Conservation (phyloP, 2,113 vertebrate species). For the Pelmatolapia mariae region DNA sequence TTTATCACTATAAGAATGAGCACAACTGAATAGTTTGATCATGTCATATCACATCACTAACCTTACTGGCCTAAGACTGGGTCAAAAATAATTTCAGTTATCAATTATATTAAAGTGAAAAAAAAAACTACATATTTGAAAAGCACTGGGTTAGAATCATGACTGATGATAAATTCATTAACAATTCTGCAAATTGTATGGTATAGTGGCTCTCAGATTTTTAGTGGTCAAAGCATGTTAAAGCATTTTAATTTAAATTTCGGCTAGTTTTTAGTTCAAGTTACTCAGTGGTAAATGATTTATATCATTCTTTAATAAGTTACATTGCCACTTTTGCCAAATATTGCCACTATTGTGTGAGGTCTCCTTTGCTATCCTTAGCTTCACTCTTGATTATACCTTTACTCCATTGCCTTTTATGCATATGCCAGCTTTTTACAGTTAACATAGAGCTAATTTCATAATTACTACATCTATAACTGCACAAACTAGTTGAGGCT, state of each 20-base stretch:
- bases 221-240: not conserved
- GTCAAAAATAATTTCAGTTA: not conserved
- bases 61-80: not conserved
- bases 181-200: not conserved
- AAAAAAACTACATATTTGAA: not conserved
- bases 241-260: not conserved
- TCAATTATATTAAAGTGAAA: not conserved
- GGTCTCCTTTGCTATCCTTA: not conserved
- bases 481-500: not conserved
- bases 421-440: not conserved
- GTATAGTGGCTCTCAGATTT: not conserved
- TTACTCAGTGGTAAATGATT: not conserved
- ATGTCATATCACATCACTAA: not conserved
- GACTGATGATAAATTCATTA: not conserved
- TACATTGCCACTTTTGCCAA: not conserved
- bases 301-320: not conserved
- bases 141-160: not conserved
- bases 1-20: not conserved
- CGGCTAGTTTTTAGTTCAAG: not conserved
- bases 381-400: not conserved
- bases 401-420: not conserved
- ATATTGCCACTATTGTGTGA: not conserved
- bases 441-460: not conserved
- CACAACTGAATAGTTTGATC: not conserved
- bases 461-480: not conserved